A percentile compares a stretch with the other conserved stretches of the same genome.
Evolutionary conservation across 2,113 vertebrate genomes (phyloP).

Genomic region (Erythrolamprus reginae): DNA sequence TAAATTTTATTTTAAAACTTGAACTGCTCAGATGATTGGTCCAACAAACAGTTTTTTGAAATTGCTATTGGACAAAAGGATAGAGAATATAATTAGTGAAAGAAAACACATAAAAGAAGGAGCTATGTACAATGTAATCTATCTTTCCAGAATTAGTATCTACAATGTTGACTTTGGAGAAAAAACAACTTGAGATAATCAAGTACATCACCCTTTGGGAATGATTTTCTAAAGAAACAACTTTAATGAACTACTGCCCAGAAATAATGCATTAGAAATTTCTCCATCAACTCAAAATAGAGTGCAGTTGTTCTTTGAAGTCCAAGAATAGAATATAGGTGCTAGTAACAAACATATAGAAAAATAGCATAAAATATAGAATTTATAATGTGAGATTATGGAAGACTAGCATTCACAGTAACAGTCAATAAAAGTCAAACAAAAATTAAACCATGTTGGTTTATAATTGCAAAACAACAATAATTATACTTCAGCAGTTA

Average conservation of each 20-base stretch:
- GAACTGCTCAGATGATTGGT: not conserved
- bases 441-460: not conserved
- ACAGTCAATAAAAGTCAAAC: not conserved
- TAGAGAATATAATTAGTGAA: not conserved
- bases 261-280: not conserved
- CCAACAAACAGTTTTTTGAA: not conserved
- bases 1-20: not conserved
- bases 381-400: not conserved
- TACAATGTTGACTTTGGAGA: not conserved
- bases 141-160: not conserved
- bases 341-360: not conserved
- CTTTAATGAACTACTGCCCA: not conserved
- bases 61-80: not conserved
- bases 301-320: not conserved
- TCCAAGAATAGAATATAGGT: not conserved
- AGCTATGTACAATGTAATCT: not conserved
- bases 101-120: not conserved
- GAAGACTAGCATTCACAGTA: not conserved
- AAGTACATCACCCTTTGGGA: not conserved
- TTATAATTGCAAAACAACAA: not conserved
- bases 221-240: not conserved
- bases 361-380: not conserved
- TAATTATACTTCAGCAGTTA: not conserved
- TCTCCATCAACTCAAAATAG: not conserved
- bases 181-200: not conserved